Conservation (phyloP, 2,888 invertebrate genomes). For the Andrena camellia region DNA sequence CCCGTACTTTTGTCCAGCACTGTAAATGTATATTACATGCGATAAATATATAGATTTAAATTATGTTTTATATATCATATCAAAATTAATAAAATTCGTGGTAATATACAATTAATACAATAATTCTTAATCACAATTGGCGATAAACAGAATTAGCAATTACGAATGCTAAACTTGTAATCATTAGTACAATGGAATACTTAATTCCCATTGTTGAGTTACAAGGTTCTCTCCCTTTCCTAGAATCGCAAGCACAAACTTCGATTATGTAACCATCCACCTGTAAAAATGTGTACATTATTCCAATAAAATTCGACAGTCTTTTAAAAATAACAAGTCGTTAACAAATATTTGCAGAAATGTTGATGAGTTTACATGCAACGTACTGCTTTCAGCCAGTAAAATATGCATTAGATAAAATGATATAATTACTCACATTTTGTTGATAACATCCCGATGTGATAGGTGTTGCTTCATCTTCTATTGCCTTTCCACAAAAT, state of each 20-base stretch:
- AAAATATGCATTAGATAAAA: no score
- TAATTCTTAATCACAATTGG: not conserved
- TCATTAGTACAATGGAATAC: conserved; percentile 11
- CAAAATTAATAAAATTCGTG: no score
- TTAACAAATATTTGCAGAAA: conserved; percentile 65
- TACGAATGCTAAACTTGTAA: not conserved
- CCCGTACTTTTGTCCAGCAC: no score
- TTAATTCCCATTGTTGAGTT: conserved; percentile 70
- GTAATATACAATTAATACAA: not conserved
- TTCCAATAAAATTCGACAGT: not conserved
- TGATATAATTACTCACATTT: conserved; percentile 64
- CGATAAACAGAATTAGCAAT: not conserved
- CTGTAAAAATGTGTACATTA: conserved; percentile 66
- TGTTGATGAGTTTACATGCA: conserved; percentile 60
- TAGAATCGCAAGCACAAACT: conserved; percentile 77
- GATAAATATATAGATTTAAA: no score
- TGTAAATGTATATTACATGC: no score
- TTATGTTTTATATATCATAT: no score
- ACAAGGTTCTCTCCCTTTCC: conserved; percentile 73
- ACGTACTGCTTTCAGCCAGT: no score
- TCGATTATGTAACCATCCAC: conserved; percentile 72
- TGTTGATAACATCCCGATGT: conserved; percentile 76
- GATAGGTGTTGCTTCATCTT: conserved; percentile 72
- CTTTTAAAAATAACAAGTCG: not conserved
- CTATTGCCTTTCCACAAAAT: conserved; percentile 81